phyloP scores from a whole-genome alignment of 2,888 invertebrate species.

The Kryphioiulus occultus region DNA sequence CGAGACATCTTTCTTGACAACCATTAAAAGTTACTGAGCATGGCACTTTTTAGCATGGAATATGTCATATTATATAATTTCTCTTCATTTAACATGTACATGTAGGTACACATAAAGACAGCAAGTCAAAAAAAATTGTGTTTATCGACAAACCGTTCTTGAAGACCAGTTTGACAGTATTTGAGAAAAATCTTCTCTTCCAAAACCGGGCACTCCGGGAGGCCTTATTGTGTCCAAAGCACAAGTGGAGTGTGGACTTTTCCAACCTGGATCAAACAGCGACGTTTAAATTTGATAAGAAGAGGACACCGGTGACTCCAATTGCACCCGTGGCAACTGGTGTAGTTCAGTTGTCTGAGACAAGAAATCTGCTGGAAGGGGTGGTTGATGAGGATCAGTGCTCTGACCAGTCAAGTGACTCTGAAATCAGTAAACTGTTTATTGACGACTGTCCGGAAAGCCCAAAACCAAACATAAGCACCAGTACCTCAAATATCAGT shows the following conservation, averaged over 20 bases:
- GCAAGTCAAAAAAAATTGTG: neutral
- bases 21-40: too few relatives aligned
- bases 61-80: neutral
- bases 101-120: neutral
- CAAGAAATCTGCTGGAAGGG: neutral
- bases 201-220: neutral
- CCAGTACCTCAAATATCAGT: neutral
- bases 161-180: neutral
- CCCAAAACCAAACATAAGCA: neutral
- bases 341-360: neutral
- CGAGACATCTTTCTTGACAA: too few relatives aligned
- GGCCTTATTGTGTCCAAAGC: neutral
- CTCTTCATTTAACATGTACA: neutral
- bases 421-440: neutral
- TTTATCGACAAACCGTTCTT: constrained; percentile 16
- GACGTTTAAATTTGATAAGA: neutral
- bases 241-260: neutral
- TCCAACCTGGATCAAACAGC: neutral
- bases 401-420: neutral
- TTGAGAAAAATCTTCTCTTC: neutral
- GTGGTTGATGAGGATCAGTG: neutral
- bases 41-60: too few relatives aligned
- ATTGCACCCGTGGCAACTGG: neutral
- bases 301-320: neutral
- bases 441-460: neutral